phyloP scores from a whole-genome alignment of 2,797 vertebrate species.

The Mormyrus proboscirostris region DNA sequence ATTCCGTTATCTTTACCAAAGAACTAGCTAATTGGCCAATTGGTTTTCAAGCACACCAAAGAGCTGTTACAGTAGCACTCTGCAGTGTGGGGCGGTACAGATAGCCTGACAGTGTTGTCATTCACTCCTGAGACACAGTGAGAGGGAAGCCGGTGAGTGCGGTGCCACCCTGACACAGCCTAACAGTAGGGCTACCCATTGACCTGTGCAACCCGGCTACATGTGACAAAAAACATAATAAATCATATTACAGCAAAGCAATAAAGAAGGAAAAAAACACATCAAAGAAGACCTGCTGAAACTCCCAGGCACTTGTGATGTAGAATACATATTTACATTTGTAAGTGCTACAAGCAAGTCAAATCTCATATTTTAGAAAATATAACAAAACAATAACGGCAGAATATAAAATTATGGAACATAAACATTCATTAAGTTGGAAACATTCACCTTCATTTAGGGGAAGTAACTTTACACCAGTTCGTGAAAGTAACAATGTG shows the following conservation, averaged over 20 bases:
- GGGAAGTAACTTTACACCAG: constrained; percentile 20
- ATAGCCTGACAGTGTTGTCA: constrained; percentile 4
- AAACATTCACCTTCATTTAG: constrained; percentile 61
- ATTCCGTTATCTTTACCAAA: neutral
- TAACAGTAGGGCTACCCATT: neutral
- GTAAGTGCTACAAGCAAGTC: constrained; percentile 54
- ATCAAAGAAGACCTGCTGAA: constrained; percentile 49
- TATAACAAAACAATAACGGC: constrained; percentile 32
- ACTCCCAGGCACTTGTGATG: constrained; percentile 57
- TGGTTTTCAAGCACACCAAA: neutral
- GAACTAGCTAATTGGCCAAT: neutral
- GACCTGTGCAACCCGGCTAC: constrained; percentile 1
- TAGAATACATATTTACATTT: constrained; percentile 42
- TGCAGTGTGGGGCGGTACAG: neutral
- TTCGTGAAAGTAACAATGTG: neutral
- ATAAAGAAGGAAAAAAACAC: constrained; percentile 33
- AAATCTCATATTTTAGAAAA: constrained; percentile 28
- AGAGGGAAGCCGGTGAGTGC: neutral
- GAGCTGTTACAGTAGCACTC: neutral
- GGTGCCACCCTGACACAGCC: neutral
- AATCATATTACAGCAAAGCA: constrained; percentile 17
- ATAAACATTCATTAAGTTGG: constrained; percentile 34
- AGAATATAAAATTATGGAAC: constrained; percentile 38
- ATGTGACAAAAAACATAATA: constrained; percentile 6
- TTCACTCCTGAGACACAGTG: constrained; percentile 16